A percentile compares a stretch with the other conserved stretches of the same genome.
phyloP scores from a whole-genome alignment of 2,888 invertebrate species.

The Chymomyza fuscimana region DNA sequence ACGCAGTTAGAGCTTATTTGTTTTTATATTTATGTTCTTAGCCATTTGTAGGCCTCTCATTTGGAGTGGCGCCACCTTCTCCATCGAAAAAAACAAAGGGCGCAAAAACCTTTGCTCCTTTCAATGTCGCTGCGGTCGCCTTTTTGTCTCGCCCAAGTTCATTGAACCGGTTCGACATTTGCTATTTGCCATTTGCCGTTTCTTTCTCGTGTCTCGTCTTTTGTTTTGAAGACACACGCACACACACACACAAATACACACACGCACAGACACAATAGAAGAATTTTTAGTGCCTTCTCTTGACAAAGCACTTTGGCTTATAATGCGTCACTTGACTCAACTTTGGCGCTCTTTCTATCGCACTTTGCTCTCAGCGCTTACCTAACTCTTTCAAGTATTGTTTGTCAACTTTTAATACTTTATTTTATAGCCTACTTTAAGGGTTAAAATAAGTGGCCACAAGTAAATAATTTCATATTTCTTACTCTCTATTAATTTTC shows the following conservation, averaged over 20 bases:
- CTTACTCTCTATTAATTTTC: slow-evolving; percentile 4
- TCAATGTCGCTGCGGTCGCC: slow-evolving; percentile 39
- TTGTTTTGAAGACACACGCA: neutral
- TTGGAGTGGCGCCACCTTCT: neutral
- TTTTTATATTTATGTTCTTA: neutral
- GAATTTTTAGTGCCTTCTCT: slow-evolving; percentile 6
- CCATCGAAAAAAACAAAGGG: neutral
- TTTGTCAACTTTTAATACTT: slow-evolving; percentile 4
- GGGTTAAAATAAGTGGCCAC: neutral
- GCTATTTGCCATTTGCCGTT: slow-evolving; percentile 13
- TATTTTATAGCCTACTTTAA: slow-evolving; percentile 5
- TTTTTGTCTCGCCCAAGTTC: slow-evolving; percentile 40
- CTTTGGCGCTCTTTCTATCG: neutral
- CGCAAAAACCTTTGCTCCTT: slow-evolving; percentile 9
- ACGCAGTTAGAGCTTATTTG: neutral
- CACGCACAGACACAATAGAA: slow-evolving; percentile 1
- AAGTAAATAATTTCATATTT: slow-evolving; percentile 14
- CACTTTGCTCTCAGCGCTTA: neutral
- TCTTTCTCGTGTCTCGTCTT: slow-evolving; percentile 16
- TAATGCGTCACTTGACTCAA: slow-evolving; percentile 6
- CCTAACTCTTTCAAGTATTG: neutral
- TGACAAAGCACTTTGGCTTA: neutral
- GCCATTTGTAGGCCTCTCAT: neutral
- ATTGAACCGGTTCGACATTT: slow-evolving; percentile 49
- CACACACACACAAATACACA: neutral